Conservation (phyloP, 30 jellyfish, hydroid and myxozoan genomes). For the Chrysaora quinquecirrha region DNA sequence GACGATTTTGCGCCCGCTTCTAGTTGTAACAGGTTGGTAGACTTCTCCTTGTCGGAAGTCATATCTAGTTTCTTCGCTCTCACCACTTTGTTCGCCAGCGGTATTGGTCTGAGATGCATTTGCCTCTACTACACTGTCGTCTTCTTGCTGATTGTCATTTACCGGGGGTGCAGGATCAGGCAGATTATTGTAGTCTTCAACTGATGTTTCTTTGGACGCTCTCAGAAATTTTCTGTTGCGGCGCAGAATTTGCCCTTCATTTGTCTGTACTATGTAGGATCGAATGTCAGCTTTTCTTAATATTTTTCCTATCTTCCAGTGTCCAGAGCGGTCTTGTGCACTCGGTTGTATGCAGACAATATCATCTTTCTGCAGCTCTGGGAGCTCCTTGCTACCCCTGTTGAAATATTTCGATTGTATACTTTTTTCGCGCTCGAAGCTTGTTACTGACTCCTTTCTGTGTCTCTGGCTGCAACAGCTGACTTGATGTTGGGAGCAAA, state of each 20-base stretch:
- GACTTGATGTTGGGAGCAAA: not conserved
- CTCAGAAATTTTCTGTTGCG: not conserved
- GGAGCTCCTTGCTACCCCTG: not conserved
- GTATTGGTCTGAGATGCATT: too few species aligned
- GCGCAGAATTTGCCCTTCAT: not conserved
- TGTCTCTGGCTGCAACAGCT: not conserved
- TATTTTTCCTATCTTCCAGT: not conserved
- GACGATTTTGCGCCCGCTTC: not conserved
- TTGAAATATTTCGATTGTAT: not conserved
- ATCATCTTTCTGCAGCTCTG: not conserved
- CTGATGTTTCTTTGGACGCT: not conserved
- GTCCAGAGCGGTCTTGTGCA: not conserved
- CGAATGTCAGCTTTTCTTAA: not conserved
- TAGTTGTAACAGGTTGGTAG: conserved; percentile 26
- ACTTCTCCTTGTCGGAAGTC: conserved; percentile 45
- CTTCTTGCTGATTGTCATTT: too few species aligned
- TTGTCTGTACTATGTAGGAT: not conserved
- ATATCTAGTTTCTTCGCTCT: conserved; percentile 31
- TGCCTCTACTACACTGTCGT: not conserved
- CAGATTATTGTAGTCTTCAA: not conserved
- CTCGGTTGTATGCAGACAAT: not conserved
- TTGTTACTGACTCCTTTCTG: not conserved
- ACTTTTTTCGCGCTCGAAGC: not conserved
- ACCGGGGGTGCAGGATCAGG: conserved; percentile 8
- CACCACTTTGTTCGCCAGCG: not conserved